A percentile compares a stretch with the other conserved stretches of the same genome.
Evolutionary conservation across 2,888 invertebrate species (phyloP).

Genomic region (Doris montereyensis): DNA sequence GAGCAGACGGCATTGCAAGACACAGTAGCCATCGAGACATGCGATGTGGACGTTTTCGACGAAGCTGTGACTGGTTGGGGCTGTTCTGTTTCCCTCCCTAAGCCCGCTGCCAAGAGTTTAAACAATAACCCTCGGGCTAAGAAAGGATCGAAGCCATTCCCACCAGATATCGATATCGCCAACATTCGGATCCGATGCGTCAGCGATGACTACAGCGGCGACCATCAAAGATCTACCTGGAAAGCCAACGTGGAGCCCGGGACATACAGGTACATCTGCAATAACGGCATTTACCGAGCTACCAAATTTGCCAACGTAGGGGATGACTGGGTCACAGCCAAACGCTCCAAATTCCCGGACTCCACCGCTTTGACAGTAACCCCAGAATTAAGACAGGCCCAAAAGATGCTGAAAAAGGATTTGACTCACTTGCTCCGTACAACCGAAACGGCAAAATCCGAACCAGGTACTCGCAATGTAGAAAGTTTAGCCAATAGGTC

Average conservation of each 20-base stretch:
- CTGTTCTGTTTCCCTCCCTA: conserved; percentile 45
- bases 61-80: conserved; percentile 60
- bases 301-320: conserved; percentile 56
- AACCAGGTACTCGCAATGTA: neutral
- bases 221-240: conserved; percentile 51
- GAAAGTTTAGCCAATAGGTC: neutral
- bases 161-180: neutral
- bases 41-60: conserved; percentile 48
- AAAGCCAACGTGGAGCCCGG: conserved; percentile 64
- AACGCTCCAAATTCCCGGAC: conserved; percentile 50
- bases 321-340: conserved; percentile 53
- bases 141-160: conserved; percentile 42
- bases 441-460: conserved; percentile 32
- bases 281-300: conserved; percentile 62
- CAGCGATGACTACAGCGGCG: conserved; percentile 52
- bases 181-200: conserved; percentile 47
- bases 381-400: conserved; percentile 54
- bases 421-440: conserved; percentile 51
- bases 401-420: conserved; percentile 57
- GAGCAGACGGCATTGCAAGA: conserved; percentile 31
- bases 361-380: conserved; percentile 45
- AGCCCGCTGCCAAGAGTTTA: conserved; percentile 31
- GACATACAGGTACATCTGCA: conserved; percentile 62
- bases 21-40: conserved; percentile 31
- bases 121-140: conserved; percentile 38